Evolutionary conservation across 23 tunicate species (phyloP), one percentile per base, ranked within the genome.

Genomic region (Aplidium turbinatum): DNA sequence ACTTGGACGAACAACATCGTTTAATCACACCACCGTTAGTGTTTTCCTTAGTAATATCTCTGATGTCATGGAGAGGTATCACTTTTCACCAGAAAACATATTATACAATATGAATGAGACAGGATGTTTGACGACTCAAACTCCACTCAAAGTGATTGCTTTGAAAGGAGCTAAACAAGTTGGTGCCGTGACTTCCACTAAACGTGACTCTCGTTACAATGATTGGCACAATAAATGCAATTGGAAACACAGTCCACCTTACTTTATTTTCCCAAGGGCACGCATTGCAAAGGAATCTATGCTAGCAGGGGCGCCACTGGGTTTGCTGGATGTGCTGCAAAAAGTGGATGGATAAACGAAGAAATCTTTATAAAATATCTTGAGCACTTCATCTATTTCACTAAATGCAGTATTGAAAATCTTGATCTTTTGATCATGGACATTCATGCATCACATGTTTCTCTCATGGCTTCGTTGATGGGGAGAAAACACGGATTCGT

Each of bases 251-350:
- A 31, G 33, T 72, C 4, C 78, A 4, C 48, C 78, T 18, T 55
- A 24, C 19, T 68, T 40, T 38, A 23, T 68, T 42, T 68, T 35
- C 11, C 75, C 75, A 68, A 24, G 20, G 13, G 6, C 4, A 3
- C 51, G 20, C 22, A 42, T 42, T 42, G 48, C 11, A 25, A 25
- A 68, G 31, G 33, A 72, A 18, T 58, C 45, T 75, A 32, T 75
- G 45, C 47, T 58, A 19, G 80, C 42, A 36, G 80, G 80, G 46
- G 73, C 73, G 22, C 74, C 80, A 20, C 32, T 31, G 35, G 80
- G 74, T 31, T 75, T 36, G 46, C 28, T 31, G 47, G 80, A 30
- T 26, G 47, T 27, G 69, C 80, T 18, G 53, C 64, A 53, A 57
- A 55, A 32, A 36, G 60, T 26, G 80, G 80, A 32, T 75, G 74